A percentile compares a stretch with the other conserved stretches of the same genome.
Evolutionary conservation across 2,797 vertebrate genomes (phyloP).

Genomic region (Chromis chromis): DNA sequence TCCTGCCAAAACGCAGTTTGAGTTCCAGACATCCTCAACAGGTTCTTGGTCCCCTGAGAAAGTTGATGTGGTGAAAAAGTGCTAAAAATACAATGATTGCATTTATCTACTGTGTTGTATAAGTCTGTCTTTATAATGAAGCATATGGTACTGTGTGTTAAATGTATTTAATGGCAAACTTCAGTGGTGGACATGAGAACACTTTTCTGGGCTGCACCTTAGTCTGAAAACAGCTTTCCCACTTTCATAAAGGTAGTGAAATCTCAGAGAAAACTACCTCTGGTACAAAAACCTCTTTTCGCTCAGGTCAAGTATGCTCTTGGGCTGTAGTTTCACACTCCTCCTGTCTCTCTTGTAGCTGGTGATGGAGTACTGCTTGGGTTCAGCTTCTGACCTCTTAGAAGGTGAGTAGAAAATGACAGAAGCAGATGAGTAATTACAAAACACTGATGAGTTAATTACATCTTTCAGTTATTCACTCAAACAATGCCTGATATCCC

Average conservation of each 20-base stretch:
- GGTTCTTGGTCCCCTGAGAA: neutral
- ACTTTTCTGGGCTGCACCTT: neutral
- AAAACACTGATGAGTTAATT: neutral
- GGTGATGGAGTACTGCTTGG: conserved; percentile 97
- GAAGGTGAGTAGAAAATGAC: conserved; percentile 86
- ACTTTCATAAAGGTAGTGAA: conserved; percentile 25
- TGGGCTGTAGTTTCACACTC: conserved; percentile 13
- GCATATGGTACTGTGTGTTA: neutral
- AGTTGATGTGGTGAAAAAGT: neutral
- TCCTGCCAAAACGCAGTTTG: neutral
- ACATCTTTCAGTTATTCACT: conserved; percentile 4
- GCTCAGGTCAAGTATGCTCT: conserved; percentile 19
- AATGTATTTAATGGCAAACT: neutral
- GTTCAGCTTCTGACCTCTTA: conserved; percentile 93
- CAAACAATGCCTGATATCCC: conserved; percentile 9
- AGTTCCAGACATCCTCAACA: conserved; percentile 12
- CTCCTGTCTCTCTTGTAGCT: conserved; percentile 79
- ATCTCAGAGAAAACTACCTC: conserved; percentile 14
- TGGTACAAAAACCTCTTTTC: neutral
- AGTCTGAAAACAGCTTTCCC: conserved; percentile 11
- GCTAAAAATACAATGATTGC: neutral
- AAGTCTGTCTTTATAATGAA: neutral
- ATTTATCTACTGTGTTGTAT: neutral
- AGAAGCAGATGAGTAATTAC: neutral
- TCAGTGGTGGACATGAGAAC: neutral